Evolutionary conservation across 2,113 vertebrate species (phyloP), one percentile per base, ranked within the genome.

Genomic region (Canis aureus): DNA sequence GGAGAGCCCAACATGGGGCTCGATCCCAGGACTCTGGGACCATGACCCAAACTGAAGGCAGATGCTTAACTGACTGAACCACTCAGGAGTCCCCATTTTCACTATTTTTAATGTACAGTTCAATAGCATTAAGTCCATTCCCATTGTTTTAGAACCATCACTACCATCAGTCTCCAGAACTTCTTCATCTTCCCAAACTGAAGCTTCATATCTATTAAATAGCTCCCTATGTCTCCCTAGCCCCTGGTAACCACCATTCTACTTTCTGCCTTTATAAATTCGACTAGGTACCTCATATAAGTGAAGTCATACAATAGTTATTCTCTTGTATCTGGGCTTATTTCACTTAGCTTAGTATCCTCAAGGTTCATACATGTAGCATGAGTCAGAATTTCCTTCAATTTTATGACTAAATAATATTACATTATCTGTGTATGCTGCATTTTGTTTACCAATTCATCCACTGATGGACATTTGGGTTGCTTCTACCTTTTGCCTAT

Each of bases 331-430:
- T 66, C 66, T 86, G 66, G 66, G 43, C 49, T 95, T 59, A 64
- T 78, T 84, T 92, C 49, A 90, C 10, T 85, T 92, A 81, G 27
- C 8, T 43, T 71, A 88, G 88, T 35, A 13, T 86, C 80, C 55
- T 89, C 67, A 92, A 38, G 38, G 8, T 81, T 96, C 27, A 88
- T 66, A 35, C 55, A 22, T 55, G 74, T 35, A 12, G 17, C 49
- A 35, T 32, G 10, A 92, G 60, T 94, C 80, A 82, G n/a, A 94
- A 96, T 86, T 80, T 38, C 76, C 32, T 83, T 91, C 16, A 49
- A 90, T 92, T 88, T 71, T 71, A 97, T 96, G 78, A n/a, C 15
- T 16, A 32, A 78, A 27, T 85, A 81, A 81, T 94, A 57, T 80
- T 94, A 35, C 29, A 51, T 60, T 81, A 5, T 66, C 38, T 38